These are phyloP conservation scores for Zapus hudsonius DNA, from an alignment of 2,113 vertebrate genomes.

Conservation along the genomic window DNA sequence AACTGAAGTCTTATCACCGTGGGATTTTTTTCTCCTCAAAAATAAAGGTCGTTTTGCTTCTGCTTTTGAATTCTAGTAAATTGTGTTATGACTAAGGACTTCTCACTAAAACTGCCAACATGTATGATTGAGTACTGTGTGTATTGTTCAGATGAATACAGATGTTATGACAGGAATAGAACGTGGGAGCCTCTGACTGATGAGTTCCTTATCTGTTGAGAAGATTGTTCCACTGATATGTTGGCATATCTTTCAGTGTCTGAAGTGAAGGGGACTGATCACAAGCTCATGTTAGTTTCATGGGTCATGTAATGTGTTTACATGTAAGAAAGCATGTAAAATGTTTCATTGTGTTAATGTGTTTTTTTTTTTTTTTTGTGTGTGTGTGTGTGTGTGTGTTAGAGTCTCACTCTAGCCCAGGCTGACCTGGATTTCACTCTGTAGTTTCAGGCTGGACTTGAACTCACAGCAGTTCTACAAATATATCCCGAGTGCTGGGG, in stretches of 20 bases:
- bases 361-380: too few relatives aligned
- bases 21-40: slow-evolving; percentile 1
- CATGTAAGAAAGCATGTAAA: not conserved
- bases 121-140: slow-evolving; percentile 10
- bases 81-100: slow-evolving; percentile 66
- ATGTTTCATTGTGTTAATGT: not conserved
- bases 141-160: not conserved
- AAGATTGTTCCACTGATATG: not conserved
- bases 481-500: too few relatives aligned
- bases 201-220: not conserved
- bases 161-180: not conserved
- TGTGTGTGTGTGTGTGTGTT: too few relatives aligned
- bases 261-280: not conserved
- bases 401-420: too few relatives aligned
- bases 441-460: too few relatives aligned
- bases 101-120: slow-evolving; percentile 44
- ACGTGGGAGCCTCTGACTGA: slow-evolving; percentile 16
- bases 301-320: not conserved
- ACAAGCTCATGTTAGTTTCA: not conserved
- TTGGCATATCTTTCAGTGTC: not conserved
- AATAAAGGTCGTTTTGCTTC: slow-evolving; percentile 73
- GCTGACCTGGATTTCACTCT: too few relatives aligned
- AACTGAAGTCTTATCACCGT: slow-evolving; percentile 42
- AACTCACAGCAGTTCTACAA: too few relatives aligned
- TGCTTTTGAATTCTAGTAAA: slow-evolving; percentile 79